Conservation (phyloP, 2,113 vertebrate species). For the Etheostoma cragini region DNA sequence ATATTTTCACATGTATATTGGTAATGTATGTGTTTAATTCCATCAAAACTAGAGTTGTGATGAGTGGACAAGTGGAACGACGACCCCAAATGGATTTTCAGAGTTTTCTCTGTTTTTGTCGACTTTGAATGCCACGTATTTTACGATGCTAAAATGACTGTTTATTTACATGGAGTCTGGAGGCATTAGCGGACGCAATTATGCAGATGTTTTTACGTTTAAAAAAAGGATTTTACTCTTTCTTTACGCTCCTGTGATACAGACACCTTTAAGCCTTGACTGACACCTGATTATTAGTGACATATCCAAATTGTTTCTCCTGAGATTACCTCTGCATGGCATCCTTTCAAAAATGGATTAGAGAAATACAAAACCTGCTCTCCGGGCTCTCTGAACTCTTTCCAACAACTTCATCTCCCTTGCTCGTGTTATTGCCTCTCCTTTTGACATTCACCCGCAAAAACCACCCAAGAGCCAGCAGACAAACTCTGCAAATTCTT, state of each 20-base stretch:
- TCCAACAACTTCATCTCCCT: constrained; percentile 15
- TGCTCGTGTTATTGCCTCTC: constrained; percentile 9
- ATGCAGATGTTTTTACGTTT: too few species aligned
- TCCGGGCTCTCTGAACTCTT: constrained; percentile 16
- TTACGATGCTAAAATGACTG: too few species aligned
- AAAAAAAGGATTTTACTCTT: too few species aligned
- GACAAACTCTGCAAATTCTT: constrained; percentile 48
- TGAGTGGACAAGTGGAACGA: too few species aligned
- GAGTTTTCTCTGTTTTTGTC: too few species aligned
- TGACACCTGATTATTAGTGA: constrained; percentile 36
- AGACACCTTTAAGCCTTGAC: constrained; percentile 25
- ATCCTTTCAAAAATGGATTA: constrained; percentile 47
- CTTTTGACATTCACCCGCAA: constrained; percentile 35
- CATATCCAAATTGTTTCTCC: constrained; percentile 31
- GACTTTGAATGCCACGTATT: too few species aligned
- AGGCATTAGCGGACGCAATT: too few species aligned
- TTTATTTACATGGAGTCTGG: too few species aligned
- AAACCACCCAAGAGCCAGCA: constrained; percentile 40
- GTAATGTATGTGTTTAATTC: too few species aligned
- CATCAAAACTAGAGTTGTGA: too few species aligned
- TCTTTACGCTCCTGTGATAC: constrained; percentile 13
- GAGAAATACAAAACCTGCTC: constrained; percentile 47
- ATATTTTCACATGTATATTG: too few species aligned
- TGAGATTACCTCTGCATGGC: constrained; percentile 34
- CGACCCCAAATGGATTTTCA: too few species aligned